Evolutionary conservation across 2,113 vertebrate genomes (phyloP).

Genomic region (Colistium nudipinnis): DNA sequence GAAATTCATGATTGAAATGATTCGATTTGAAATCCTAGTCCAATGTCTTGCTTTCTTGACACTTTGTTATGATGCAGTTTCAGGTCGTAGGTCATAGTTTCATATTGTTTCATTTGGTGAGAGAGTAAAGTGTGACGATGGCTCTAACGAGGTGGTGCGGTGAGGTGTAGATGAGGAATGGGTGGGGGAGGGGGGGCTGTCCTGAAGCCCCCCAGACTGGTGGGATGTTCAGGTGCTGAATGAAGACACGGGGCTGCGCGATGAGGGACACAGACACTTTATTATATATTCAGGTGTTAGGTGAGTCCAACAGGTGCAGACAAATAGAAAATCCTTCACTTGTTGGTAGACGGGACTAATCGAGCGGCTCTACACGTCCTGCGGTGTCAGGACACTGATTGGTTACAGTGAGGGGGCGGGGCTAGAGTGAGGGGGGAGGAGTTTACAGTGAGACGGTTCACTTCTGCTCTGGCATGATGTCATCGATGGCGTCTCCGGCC

Average conservation of each 20-base stretch:
- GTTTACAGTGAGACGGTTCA: slow-evolving; percentile 74
- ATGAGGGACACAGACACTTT: slow-evolving; percentile 66
- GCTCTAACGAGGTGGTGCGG: too few relatives aligned
- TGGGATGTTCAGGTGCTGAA: slow-evolving; percentile 9
- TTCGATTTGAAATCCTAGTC: too few relatives aligned
- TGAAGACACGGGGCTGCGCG: slow-evolving; percentile 19
- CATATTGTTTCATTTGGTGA: too few relatives aligned
- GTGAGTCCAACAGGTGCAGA: slow-evolving; percentile 60
- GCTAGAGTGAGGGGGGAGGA: neutral
- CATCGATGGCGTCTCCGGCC: slow-evolving; percentile 87
- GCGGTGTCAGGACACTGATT: slow-evolving; percentile 45
- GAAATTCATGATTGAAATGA: too few relatives aligned
- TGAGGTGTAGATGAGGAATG: too few relatives aligned
- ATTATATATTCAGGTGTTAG: slow-evolving; percentile 65
- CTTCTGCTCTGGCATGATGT: slow-evolving; percentile 94
- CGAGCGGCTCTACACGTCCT: slow-evolving; percentile 53
- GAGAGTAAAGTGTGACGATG: too few relatives aligned
- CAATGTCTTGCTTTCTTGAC: too few relatives aligned
- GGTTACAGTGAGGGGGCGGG: slow-evolving; percentile 32
- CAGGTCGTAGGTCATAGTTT: too few relatives aligned
- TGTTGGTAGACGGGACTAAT: slow-evolving; percentile 64
- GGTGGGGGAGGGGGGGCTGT: too few relatives aligned
- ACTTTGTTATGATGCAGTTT: too few relatives aligned
- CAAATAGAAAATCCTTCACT: slow-evolving; percentile 55
- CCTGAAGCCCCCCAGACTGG: neutral